A percentile compares a stretch with the other conserved stretches of the same genome.
Evolutionary conservation across 1,140 invertebrate species (phyloP).

Genomic region (Ectropis grisescens): DNA sequence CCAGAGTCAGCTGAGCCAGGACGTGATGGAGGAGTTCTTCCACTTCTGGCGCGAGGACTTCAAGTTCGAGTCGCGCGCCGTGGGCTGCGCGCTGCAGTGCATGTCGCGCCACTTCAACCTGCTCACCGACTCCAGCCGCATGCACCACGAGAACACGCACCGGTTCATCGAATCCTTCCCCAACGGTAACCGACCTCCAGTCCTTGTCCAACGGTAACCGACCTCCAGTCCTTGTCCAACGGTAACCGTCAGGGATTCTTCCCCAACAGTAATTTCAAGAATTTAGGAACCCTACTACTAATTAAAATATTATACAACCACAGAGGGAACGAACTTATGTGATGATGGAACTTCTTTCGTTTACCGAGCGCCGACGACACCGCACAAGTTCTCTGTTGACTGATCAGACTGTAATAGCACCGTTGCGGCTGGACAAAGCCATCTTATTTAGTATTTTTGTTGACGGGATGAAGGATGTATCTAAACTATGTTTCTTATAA

Average conservation of each 20-base stretch:
- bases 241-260: too few relatives aligned
- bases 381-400: too few relatives aligned
- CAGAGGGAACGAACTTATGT: too few relatives aligned
- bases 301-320: neutral
- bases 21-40: slow-evolving; percentile 61
- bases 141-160: slow-evolving; percentile 55
- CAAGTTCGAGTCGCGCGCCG: slow-evolving; percentile 50
- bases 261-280: too few relatives aligned
- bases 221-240: slow-evolving; percentile 37
- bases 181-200: slow-evolving; percentile 29
- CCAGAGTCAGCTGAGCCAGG: slow-evolving; percentile 46
- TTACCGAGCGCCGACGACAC: too few relatives aligned
- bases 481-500: too few relatives aligned
- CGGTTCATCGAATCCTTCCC: slow-evolving; percentile 53
- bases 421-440: too few relatives aligned
- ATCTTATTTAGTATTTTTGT: too few relatives aligned
- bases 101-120: slow-evolving; percentile 53
- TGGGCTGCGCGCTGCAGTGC: slow-evolving; percentile 58
- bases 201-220: slow-evolving; percentile 49
- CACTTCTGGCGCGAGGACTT: slow-evolving; percentile 62
- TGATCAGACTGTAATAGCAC: too few relatives aligned
- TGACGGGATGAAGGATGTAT: too few relatives aligned
- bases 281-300: neutral
- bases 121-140: slow-evolving; percentile 44
- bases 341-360: too few relatives aligned